These are phyloP conservation scores for Ciona savignyi DNA, from an alignment of 23 tunicate genomes.

Conservation along the genomic window DNA sequence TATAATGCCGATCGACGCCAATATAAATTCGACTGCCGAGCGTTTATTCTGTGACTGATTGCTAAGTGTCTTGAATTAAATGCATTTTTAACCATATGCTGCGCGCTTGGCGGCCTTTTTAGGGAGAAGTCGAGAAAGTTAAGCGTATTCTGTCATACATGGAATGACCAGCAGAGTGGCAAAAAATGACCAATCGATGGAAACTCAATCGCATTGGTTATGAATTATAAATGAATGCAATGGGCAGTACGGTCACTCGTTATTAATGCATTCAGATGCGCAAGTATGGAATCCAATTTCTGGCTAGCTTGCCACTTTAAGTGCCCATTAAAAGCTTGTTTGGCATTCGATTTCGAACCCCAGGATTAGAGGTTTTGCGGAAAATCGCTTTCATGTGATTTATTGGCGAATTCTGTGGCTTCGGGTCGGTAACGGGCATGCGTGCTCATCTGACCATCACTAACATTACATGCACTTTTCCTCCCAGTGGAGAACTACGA, in stretches of 20 bases:
- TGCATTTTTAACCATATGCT: no score
- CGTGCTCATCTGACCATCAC: background rate
- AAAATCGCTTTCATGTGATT: no score
- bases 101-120: no score
- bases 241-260: conserved; percentile 9
- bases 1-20: background rate
- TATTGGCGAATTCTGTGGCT: no score
- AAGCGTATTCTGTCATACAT: conserved; percentile 6
- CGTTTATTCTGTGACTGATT: no score
- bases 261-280: background rate
- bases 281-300: background rate
- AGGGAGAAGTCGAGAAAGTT: background rate
- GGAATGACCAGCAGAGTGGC: background rate
- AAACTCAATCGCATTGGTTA: conserved; percentile 16
- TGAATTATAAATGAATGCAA: conserved; percentile 33
- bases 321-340: background rate
- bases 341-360: background rate
- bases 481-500: background rate
- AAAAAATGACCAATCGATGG: conserved; percentile 27
- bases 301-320: background rate
- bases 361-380: no score
- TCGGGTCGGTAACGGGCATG: no score
- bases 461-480: background rate
- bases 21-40: background rate
- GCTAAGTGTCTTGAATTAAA: no score